Evolutionary conservation across 1,140 invertebrate species (phyloP).

Genomic region (Calliopsis andreniformis): DNA sequence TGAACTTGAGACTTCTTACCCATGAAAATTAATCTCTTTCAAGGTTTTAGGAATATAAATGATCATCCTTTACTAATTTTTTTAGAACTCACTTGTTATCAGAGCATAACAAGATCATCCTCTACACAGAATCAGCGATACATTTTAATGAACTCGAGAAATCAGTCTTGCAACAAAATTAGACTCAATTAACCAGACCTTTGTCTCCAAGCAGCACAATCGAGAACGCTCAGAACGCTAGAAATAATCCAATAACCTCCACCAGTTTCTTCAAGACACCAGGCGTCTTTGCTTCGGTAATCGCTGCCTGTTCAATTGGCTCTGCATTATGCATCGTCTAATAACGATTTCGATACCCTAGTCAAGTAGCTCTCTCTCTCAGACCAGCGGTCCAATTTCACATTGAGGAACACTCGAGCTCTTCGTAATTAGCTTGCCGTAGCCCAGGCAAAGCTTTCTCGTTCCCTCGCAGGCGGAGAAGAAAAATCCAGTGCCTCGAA

Average conservation of each 20-base stretch:
- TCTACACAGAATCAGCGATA: too few species aligned
- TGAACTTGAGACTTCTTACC: too few species aligned
- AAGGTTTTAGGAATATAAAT: too few species aligned
- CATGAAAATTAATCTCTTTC: too few species aligned
- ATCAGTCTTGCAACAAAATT: background rate
- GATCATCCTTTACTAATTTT: too few species aligned
- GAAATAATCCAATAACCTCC: conserved; percentile 31
- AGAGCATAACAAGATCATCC: too few species aligned
- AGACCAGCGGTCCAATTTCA: background rate
- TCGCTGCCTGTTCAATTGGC: conserved; percentile 9
- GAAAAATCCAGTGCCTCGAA: conserved; percentile 11
- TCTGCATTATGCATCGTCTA: conserved; percentile 36
- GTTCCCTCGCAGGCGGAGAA: background rate
- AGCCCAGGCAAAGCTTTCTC: background rate
- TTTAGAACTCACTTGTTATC: too few species aligned
- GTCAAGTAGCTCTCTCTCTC: background rate
- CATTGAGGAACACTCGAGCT: conserved; percentile 18
- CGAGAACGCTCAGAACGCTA: background rate
- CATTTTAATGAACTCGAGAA: background rate
- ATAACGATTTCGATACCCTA: conserved; percentile 15
- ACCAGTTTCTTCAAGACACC: conserved; percentile 3
- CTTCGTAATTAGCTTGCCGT: conserved; percentile 23
- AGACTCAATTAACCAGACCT: conserved; percentile 21
- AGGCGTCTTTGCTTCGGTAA: background rate
- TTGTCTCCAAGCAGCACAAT: background rate